Conservation (phyloP, 2,113 vertebrate genomes). For the Dascyllus trimaculatus region DNA sequence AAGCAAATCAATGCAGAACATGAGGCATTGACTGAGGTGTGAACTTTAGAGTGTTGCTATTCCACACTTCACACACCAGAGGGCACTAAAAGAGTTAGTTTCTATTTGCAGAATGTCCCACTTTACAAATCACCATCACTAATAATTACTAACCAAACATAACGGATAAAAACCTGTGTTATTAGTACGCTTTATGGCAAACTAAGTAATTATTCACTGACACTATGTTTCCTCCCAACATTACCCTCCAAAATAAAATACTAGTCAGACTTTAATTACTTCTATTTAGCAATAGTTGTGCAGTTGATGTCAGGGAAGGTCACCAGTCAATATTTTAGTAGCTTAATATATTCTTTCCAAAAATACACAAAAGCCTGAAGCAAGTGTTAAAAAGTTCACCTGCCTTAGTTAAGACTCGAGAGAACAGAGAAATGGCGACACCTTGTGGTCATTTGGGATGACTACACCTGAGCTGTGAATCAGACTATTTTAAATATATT, state of each 20-base stretch:
- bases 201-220: no score
- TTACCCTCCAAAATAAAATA: no score
- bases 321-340: neutral
- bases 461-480: neutral
- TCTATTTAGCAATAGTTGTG: no score
- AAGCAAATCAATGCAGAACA: no score
- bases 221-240: no score
- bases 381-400: neutral
- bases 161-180: no score
- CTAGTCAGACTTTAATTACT: no score
- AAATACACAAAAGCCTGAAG: neutral
- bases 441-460: conserved; percentile 28
- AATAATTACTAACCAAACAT: neutral
- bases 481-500: no score
- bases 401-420: no score
- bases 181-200: no score
- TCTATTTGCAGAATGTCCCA: neutral
- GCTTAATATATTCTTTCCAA: neutral
- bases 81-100: neutral
- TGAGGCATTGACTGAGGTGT: neutral
- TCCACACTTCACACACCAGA: conserved; percentile 3
- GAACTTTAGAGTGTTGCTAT: neutral
- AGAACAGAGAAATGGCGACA: conserved; percentile 11
- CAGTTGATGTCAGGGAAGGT: neutral
- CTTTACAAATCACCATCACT: neutral